Percentiles rank a stretch among this genome's conserved stretches.
Evolutionary conservation across 2,113 vertebrate species (phyloP).

Genomic region (Cynoglossus semilaevis): DNA sequence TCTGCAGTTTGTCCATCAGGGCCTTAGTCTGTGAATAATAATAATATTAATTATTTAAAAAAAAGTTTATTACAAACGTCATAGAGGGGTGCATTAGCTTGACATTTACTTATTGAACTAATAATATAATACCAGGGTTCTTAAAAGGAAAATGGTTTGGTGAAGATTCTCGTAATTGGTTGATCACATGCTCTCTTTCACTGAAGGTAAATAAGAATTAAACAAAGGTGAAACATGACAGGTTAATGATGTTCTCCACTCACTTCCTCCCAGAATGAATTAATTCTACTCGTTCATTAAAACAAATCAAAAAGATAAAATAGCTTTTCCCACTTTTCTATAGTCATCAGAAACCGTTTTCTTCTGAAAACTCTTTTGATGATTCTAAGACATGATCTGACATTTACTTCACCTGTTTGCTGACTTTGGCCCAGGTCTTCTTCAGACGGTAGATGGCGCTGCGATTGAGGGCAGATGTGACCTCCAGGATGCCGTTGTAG

Average conservation of each 20-base stretch:
- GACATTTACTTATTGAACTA: neutral
- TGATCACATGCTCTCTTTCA: no score
- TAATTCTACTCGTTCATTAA: neutral
- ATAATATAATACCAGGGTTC: no score
- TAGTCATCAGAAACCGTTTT: neutral
- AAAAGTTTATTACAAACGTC: neutral
- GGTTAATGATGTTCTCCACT: neutral
- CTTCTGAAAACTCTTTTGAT: no score
- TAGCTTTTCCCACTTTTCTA: neutral
- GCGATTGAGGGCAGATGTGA: slow-evolving; percentile 96
- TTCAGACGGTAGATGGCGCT: slow-evolving; percentile 98
- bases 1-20: slow-evolving; percentile 98
- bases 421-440: slow-evolving; percentile 97
- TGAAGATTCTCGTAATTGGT: no score
- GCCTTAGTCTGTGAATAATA: slow-evolving; percentile 84
- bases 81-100: slow-evolving; percentile 2
- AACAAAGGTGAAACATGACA: slow-evolving; percentile 24
- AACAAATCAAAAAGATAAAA: neutral
- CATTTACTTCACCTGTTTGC: slow-evolving; percentile 84
- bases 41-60: no score
- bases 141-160: no score
- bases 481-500: slow-evolving; percentile 96
- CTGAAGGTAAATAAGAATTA: no score
- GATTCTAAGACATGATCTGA: neutral
- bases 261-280: slow-evolving; percentile 4